phyloP scores from a whole-genome alignment of 1,140 invertebrate species.

The Saccostrea glomerata region DNA sequence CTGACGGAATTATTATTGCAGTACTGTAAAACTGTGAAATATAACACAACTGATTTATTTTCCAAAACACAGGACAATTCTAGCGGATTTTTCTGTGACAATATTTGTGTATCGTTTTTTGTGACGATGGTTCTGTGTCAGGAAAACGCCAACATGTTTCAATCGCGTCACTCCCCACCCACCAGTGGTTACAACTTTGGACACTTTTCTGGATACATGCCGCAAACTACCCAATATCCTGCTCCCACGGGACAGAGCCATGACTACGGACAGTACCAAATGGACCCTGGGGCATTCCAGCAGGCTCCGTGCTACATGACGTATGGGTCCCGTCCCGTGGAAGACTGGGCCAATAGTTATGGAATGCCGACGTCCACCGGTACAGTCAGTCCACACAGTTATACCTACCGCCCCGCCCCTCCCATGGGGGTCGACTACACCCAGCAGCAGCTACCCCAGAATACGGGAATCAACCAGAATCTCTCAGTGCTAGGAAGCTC shows the following conservation, averaged over 20 bases:
- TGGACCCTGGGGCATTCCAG: constrained; percentile 58
- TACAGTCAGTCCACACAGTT: constrained; percentile 48
- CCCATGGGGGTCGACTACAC: constrained; percentile 54
- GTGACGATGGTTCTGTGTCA: constrained; percentile 51
- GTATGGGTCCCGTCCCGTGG: constrained; percentile 40
- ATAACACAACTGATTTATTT: constrained; percentile 26
- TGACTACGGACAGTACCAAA: constrained; percentile 61
- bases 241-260: constrained; percentile 46
- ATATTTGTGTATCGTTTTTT: background rate
- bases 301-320: constrained; percentile 53
- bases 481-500: constrained; percentile 48
- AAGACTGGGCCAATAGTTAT: constrained; percentile 55
- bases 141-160: constrained; percentile 54
- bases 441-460: constrained; percentile 37
- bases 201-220: constrained; percentile 57
- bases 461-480: constrained; percentile 42
- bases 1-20: constrained; percentile 5
- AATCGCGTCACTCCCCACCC: constrained; percentile 49
- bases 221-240: constrained; percentile 40
- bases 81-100: background rate
- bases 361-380: constrained; percentile 53
- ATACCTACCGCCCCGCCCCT: constrained; percentile 51
- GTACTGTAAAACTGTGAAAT: constrained; percentile 40
- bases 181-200: constrained; percentile 52
- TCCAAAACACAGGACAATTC: constrained; percentile 4